Base-by-base conservation (phyloP, 2,888 invertebrate species). In the Rosalia funebris region DNA sequence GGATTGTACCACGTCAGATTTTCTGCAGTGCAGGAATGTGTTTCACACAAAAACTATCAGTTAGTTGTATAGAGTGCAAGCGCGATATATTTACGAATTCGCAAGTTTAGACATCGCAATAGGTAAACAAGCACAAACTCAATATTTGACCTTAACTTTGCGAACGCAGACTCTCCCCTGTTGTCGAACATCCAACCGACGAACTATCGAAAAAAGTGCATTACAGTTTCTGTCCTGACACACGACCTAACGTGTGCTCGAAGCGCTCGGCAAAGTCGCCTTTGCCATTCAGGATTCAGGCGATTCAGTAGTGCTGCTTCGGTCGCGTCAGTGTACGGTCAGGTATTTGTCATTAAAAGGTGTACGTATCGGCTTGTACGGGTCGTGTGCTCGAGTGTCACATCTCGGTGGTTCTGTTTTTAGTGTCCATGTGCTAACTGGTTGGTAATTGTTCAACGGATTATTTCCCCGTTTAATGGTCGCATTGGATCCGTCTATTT, bases 251-350 rank as follows among this genome's bases (percentile, higher is more conserved):
- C 15, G 20, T 12, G 19, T 9, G 50, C 14, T 15, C 11, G 48
- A 20, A 39, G 5, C 32, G 37, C 36, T 19, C 17, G 19, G 48
- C 9, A 36, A 7, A 20, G 25, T 39, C 37, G 20, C 37, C 39
- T 25, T 50, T 20, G 20, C 47, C 20, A 36, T 73, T 68, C 69
- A 66, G 63, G 58, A 57, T 25, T 53, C 70, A 66, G 62, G 57
- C 69, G 57, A 31, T 50, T 70, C 63, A 66, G 69, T 72, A 63
- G 63, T 63, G 57, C 59, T 68, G 70, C 67, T 57, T 62, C 62
- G 55, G 63, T 62, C 63, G 66, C 67, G 60, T 56, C 37, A 36
- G 55, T 59, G 55, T 58, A 64, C 66, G 59, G 60, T 62, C 57
- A 62, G 54, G 41, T 52, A 62, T 60, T 52, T 56, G 52, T 53